Percentiles rank a stretch among this genome's conserved stretches.
Conservation (phyloP, 2,113 vertebrate species). For the Myodes glareolus region DNA sequence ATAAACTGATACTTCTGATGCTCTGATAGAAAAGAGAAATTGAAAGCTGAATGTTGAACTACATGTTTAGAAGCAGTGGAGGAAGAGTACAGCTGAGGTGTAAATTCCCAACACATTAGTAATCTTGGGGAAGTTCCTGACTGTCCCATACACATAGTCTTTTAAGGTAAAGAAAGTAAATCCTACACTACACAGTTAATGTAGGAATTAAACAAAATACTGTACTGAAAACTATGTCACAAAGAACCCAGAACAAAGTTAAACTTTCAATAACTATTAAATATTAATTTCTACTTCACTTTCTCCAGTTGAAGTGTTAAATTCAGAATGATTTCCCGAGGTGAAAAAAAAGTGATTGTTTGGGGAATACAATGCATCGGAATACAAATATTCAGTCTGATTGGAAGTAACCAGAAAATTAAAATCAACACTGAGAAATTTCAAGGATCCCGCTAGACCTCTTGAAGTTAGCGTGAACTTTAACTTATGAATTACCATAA, state of each 20-base stretch:
- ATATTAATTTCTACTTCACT: neutral
- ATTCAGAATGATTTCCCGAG: constrained; percentile 6
- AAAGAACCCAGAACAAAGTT: neutral
- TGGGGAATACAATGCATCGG: constrained; percentile 13
- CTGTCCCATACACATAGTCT: neutral
- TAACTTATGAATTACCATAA: constrained; percentile 10
- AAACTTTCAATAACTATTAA: constrained; percentile 24
- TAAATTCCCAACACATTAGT: neutral
- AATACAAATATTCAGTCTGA: constrained; percentile 29
- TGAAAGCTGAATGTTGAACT: neutral
- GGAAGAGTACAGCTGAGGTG: fast-evolving
- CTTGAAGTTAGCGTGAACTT: constrained; percentile 33
- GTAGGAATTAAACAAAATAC: neutral
- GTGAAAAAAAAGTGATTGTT: constrained; percentile 38
- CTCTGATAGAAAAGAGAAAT: neutral
- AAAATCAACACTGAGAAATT: constrained; percentile 48
- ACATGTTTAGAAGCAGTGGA: neutral
- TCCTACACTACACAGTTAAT: neutral
- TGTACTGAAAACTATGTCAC: neutral
- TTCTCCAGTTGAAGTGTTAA: neutral
- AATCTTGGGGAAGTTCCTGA: neutral
- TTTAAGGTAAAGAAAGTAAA: neutral
- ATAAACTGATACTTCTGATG: neutral
- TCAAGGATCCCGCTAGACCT: neutral
- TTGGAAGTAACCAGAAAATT: constrained; percentile 57